phyloP scores from a whole-genome alignment of 1,140 invertebrate genomes.

The Leptinotarsa defecta region DNA sequence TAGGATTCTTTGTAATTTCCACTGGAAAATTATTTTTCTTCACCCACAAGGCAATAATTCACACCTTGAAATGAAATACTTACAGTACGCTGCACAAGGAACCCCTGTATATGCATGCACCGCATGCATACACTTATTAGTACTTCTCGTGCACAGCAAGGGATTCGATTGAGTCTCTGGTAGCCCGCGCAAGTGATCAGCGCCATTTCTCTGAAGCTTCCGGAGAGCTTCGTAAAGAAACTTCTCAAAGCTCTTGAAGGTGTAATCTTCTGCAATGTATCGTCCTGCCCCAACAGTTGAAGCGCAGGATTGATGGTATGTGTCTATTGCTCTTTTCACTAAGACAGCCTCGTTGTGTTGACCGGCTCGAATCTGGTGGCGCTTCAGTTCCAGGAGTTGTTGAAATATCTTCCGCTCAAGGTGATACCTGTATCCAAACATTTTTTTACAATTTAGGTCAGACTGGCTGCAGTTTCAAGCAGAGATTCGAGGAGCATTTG shows the following conservation, averaged over 20 bases:
- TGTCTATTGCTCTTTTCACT: conserved; percentile 82
- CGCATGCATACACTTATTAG: conserved; percentile 85
- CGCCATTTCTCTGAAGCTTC: conserved; percentile 72
- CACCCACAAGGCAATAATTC: not conserved
- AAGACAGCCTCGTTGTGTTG: conserved; percentile 87
- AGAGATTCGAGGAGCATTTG: too few species aligned
- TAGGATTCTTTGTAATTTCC: not conserved
- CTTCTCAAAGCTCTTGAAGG: conserved; percentile 86
- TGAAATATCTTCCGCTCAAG: conserved; percentile 93
- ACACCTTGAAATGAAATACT: conserved; percentile 57
- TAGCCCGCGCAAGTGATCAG: conserved; percentile 66
- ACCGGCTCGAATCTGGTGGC: conserved; percentile 87
- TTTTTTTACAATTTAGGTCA: too few species aligned
- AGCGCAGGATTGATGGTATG: conserved; percentile 78
- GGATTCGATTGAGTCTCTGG: conserved; percentile 64
- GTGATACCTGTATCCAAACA: conserved; percentile 69
- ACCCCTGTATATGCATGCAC: conserved; percentile 89
- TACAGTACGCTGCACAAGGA: conserved; percentile 82
- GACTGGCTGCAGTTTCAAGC: too few species aligned
- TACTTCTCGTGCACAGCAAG: conserved; percentile 77
- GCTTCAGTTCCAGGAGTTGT: conserved; percentile 89
- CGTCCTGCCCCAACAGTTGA: conserved; percentile 69
- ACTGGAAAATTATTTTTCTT: not conserved
- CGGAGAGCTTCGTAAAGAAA: conserved; percentile 89
- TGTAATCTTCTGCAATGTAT: conserved; percentile 73